Evolutionary conservation across 2,888 invertebrate genomes (phyloP).

Genomic region (Crocallis elinguaria): DNA sequence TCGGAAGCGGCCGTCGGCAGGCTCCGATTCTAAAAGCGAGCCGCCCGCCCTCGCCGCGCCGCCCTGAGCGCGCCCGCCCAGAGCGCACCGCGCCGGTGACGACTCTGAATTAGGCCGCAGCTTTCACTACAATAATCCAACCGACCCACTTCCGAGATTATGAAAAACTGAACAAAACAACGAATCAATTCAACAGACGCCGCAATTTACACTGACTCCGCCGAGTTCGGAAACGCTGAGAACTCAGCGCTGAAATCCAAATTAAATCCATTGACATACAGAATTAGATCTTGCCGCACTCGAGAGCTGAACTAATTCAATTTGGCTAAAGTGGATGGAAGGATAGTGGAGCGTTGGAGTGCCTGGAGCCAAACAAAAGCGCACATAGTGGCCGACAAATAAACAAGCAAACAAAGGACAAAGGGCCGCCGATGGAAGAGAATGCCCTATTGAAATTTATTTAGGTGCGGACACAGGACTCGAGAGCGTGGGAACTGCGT

Average conservation of each 20-base stretch:
- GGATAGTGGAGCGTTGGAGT: slow-evolving; percentile 49
- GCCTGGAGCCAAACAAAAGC: slow-evolving; percentile 57
- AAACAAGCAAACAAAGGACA: slow-evolving; percentile 58
- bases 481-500: slow-evolving; percentile 51
- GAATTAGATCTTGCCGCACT: slow-evolving; percentile 65
- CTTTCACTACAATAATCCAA: slow-evolving; percentile 42
- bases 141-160: slow-evolving; percentile 50
- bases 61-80: neutral
- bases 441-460: slow-evolving; percentile 55
- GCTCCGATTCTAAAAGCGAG: slow-evolving; percentile 3
- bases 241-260: slow-evolving; percentile 53
- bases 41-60: slow-evolving; percentile 6
- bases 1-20: slow-evolving; percentile 45
- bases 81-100: slow-evolving; percentile 6
- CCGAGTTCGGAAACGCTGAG: slow-evolving; percentile 6
- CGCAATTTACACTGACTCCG: slow-evolving; percentile 11
- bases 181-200: slow-evolving; percentile 40
- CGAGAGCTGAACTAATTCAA: slow-evolving; percentile 66
- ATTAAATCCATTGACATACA: slow-evolving; percentile 74
- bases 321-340: slow-evolving; percentile 61
- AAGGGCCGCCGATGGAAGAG: slow-evolving; percentile 46
- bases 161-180: slow-evolving; percentile 49
- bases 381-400: slow-evolving; percentile 55
- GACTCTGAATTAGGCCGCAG: slow-evolving; percentile 44
- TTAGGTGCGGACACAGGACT: slow-evolving; percentile 47